Percentiles rank a stretch among this genome's conserved stretches.
These are phyloP conservation scores for Glaucomys volans DNA, from an alignment of 2,113 vertebrate genomes.

Conservation along the genomic window DNA sequence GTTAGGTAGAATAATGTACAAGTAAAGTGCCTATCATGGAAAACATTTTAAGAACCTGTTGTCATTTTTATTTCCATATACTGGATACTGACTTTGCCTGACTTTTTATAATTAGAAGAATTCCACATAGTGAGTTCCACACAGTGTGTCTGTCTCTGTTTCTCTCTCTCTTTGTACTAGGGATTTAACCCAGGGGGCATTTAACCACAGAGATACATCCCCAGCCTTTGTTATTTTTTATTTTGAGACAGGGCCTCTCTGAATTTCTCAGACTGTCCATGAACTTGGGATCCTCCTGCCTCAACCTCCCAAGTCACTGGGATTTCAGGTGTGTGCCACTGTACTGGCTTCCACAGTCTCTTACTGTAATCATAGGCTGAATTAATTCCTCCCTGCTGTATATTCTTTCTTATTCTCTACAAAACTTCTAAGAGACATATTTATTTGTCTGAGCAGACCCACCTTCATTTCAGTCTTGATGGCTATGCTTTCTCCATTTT, in stretches of 20 bases:
- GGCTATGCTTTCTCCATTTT: background rate
- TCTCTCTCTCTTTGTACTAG: too few species aligned
- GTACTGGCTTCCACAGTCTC: background rate
- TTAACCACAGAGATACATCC: too few species aligned
- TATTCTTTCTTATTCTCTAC: background rate
- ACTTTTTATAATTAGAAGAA: background rate
- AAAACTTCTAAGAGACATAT: background rate
- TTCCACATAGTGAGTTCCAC: too few species aligned
- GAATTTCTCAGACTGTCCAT: too few species aligned
- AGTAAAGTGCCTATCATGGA: background rate
- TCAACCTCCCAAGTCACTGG: too few species aligned
- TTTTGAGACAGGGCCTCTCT: too few species aligned
- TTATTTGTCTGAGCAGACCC: slow-evolving; percentile 5
- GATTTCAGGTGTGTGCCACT: too few species aligned
- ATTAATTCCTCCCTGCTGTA: background rate
- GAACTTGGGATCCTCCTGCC: too few species aligned
- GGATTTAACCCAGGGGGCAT: too few species aligned
- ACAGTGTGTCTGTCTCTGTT: too few species aligned
- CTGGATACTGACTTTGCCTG: background rate
- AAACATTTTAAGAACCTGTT: background rate
- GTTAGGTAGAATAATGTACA: background rate
- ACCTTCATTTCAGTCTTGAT: background rate
- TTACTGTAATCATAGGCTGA: background rate
- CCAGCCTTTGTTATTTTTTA: too few species aligned
- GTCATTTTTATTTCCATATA: background rate